Evolutionary conservation across 2,113 vertebrate genomes (phyloP), one percentile per base, ranked within the genome.

Genomic region (Vulpes lagopus): DNA sequence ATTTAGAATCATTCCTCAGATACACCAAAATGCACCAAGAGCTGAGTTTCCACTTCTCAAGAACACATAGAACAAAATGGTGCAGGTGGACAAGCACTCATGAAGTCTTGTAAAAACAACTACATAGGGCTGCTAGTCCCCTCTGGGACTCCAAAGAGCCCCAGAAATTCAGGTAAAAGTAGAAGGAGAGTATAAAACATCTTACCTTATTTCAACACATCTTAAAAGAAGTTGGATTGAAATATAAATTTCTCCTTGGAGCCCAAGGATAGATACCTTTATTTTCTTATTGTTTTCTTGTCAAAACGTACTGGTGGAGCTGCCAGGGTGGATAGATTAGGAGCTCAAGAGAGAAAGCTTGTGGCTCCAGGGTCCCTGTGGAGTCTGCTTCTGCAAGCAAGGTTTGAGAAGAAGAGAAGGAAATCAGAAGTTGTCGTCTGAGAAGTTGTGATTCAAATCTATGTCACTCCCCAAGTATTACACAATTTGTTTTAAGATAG

Each of bases 181-280:
- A 2, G 80, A 83, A 62, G 43, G 15, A 19, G 23, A 23, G n/a
- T 17, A 89, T 87, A 71, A 51, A 87, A 83, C 79, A 64, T 82
- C 57, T 86, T 69, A 89, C 67, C 73, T 80, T 23, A 55, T 85
- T 94, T 51, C n/a, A 79, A 91, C 30, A 62, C 15, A 79, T 67
- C 35, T 92, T 87, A 78, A 74, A 92, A 62, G 51, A 89, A 85
- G 74, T 90, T 60, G 91, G 17, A 55, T 84, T 76, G 69, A 84
- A 94, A 89, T 80, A 83, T 5, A 81, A 81, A 96, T 32, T 81
- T 91, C 35, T 67, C 23, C 81, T 64, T 6, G 3, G 71, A 94
- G 25, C 38, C 51, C 6, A 5, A 35, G 4, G 6, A 55, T 11
- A 2, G 69, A 59, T 62, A 55, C 4, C 25, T 38, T 35, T 27